phyloP scores from a whole-genome alignment of 2,113 vertebrate genomes.

The Neolamprologus modestus region DNA sequence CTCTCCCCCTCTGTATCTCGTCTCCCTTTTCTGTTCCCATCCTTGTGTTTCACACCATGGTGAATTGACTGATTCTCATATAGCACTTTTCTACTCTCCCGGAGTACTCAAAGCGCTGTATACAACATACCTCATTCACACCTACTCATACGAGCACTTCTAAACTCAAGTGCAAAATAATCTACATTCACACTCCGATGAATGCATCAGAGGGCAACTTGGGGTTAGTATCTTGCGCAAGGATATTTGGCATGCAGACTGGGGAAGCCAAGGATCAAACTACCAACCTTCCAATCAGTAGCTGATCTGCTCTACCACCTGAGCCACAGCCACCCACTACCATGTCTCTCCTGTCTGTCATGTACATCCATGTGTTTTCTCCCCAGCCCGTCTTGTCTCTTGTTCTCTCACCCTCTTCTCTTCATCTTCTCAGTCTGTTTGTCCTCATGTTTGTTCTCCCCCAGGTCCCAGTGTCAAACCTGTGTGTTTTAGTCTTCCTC shows the following conservation, averaged over 20 bases:
- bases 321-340: background rate
- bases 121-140: background rate
- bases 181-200: fast-evolving
- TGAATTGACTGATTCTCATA: fast-evolving
- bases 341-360: background rate
- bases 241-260: background rate
- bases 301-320: background rate
- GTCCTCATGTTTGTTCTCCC: background rate
- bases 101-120: fast-evolving
- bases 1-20: fast-evolving
- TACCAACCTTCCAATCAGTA: background rate
- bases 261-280: background rate
- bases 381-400: fast-evolving
- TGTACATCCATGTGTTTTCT: background rate
- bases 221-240: background rate
- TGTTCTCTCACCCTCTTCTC: background rate
- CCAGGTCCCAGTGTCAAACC: fast-evolving
- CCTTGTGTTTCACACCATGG: background rate
- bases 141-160: fast-evolving
- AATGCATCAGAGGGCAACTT: fast-evolving
- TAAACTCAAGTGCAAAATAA: background rate
- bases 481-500: background rate
- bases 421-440: background rate
- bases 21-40: background rate
- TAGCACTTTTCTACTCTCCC: background rate